Conservation (phyloP, 2,797 vertebrate species). For the Steatocranus sp. region DNA sequence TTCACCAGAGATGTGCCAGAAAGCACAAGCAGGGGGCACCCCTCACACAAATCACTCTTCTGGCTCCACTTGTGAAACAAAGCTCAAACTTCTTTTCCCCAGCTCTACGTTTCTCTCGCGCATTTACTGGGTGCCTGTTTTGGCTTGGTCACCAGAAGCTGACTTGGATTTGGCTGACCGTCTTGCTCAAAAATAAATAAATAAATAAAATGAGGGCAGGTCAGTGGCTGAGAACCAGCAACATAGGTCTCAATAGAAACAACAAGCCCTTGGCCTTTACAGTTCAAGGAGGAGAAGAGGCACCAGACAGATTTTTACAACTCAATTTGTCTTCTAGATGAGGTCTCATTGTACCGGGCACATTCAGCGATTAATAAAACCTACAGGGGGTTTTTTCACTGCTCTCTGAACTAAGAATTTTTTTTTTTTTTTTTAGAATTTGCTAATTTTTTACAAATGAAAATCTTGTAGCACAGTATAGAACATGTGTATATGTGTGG, state of each 20-base stretch:
- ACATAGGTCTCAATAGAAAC: constrained; percentile 39
- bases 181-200: constrained; percentile 44
- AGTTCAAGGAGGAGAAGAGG: constrained; percentile 7
- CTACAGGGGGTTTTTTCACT: fast-evolving
- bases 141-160: constrained; percentile 50
- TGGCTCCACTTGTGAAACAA: constrained; percentile 74
- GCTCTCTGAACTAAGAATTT: background rate
- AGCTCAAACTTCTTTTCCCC: constrained; percentile 69
- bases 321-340: constrained; percentile 14
- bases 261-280: background rate
- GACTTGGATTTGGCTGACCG: constrained; percentile 51
- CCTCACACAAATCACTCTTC: constrained; percentile 59
- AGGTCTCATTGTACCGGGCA: background rate
- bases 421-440: background rate
- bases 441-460: background rate
- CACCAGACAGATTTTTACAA: background rate
- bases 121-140: constrained; percentile 51
- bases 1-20: constrained; percentile 34
- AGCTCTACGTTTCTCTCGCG: constrained; percentile 38
- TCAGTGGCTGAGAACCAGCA: constrained; percentile 42
- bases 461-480: background rate
- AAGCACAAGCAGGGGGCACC: constrained; percentile 49
- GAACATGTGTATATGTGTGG: background rate
- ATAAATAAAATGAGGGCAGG: constrained; percentile 27
- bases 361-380: background rate